Base-by-base conservation (phyloP, 2,797 vertebrate species). In the Staurois parvus region DNA sequence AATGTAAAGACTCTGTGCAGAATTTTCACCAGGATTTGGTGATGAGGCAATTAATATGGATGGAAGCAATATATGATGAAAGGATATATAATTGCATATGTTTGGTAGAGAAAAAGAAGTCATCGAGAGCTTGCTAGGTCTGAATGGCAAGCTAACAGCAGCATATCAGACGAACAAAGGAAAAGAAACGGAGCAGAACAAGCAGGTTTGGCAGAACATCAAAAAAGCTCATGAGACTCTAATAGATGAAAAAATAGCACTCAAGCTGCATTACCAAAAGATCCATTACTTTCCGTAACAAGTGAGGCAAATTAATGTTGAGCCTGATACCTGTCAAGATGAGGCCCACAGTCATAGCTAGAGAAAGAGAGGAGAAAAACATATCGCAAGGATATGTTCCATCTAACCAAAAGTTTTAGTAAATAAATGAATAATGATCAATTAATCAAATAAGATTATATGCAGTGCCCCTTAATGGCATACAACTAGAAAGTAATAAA, bases 231-330 rank as follows among this genome's bases (percentile, higher is more conserved):
- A 87, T 87, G 81, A 83, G 85, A 87, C 85, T 79, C 81, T 87
- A 82, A 87, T 83, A 83, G 85, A 87, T 87, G 85, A 87, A 87
- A 86, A 87, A 87, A 87, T 87, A 83, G 80, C 85, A 87, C 74
- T 83, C 85, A 79, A 45, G 76, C 80, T 87, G 81, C 75, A 83
- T 87, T 87, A 87, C 85, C 85, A 83, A 87, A 80, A 87, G 85
- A 87, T 87, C 81, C 81, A 83, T 87, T 83, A 79, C 80, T 79
- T 87, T 87, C 81, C 76, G 74, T 86, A 82, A 87, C 85, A 83
- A 83, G 85, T 87, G 75, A 73, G 85, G 81, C 80, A 87, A 87
- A 87, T 87, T 87, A 87, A 83, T 83, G 85, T 80, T 79, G 75
- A 83, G 68, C 67, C 76, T 87, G 81, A 87, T 87, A 87, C 81